Evolutionary conservation across 2,888 invertebrate species (phyloP).

Genomic region (Proisotoma minuta): DNA sequence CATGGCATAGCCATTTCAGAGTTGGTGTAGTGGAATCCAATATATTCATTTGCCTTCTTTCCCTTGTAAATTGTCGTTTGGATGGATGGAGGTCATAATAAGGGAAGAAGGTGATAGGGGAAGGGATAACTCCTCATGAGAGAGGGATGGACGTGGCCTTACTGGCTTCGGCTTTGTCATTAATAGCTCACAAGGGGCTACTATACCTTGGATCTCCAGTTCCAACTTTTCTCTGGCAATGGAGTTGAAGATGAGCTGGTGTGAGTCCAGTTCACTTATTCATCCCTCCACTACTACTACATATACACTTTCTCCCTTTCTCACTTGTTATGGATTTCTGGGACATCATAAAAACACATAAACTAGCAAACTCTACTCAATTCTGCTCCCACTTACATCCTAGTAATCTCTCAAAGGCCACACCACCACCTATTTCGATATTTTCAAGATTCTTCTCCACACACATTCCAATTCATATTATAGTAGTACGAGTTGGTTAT

Average conservation of each 20-base stretch:
- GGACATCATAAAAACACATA: constrained; percentile 18
- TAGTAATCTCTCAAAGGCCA: constrained; percentile 5
- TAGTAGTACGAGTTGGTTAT: not conserved
- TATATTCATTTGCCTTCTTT: constrained; percentile 4
- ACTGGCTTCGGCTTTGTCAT: constrained; percentile 27
- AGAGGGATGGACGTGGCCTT: not conserved
- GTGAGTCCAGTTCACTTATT: constrained; percentile 13
- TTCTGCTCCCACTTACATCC: constrained; percentile 9
- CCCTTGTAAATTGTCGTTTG: too few species aligned
- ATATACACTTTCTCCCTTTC: constrained; percentile 1
- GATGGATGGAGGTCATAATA: too few species aligned
- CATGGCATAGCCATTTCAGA: not conserved
- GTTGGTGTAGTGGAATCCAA: not conserved
- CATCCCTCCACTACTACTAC: constrained; percentile 11
- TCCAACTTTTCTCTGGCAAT: constrained; percentile 1
- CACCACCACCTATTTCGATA: constrained; percentile 5
- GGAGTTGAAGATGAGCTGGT: constrained; percentile 12
- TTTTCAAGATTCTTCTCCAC: not conserved
- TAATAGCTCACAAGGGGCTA: constrained; percentile 46
- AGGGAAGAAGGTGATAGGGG: too few species aligned
- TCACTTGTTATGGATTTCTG: constrained; percentile 16
- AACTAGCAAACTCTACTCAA: constrained; percentile 10
- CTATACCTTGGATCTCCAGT: constrained; percentile 19
- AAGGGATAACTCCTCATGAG: constrained; percentile 4
- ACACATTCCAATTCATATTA: not conserved